phyloP scores from a whole-genome alignment of 2,888 invertebrate species.

The Cosmia trapezina region DNA sequence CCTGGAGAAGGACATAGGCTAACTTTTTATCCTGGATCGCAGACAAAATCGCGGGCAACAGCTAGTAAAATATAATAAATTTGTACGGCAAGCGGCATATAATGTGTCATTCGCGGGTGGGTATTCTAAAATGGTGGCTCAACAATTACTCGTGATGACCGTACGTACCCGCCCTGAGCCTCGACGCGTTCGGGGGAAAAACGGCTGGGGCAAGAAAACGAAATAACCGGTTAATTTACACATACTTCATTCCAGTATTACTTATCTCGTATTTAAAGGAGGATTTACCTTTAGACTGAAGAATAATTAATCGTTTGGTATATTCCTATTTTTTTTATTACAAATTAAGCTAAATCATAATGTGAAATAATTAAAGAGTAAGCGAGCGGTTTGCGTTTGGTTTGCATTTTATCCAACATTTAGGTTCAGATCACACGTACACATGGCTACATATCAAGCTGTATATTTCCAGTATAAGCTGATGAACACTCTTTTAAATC shows the following conservation, averaged over 20 bases:
- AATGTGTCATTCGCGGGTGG: constrained; percentile 10
- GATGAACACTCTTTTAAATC: neutral
- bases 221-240: constrained; percentile 54
- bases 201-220: constrained; percentile 58
- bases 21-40: too few species aligned
- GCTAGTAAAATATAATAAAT: neutral
- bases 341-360: neutral
- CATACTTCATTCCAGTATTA: constrained; percentile 10
- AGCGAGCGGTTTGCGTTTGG: neutral
- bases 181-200: constrained; percentile 56
- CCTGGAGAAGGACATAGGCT: too few species aligned
- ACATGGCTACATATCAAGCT: too few species aligned
- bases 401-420: neutral
- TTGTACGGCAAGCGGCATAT: constrained; percentile 3
- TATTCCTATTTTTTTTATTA: neutral
- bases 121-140: constrained; percentile 43
- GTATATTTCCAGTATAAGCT: too few species aligned
- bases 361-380: neutral
- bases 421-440: neutral
- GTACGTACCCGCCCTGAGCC: constrained; percentile 59
- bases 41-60: too few species aligned
- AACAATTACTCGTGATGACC: constrained; percentile 52
- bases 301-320: neutral
- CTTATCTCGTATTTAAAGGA: constrained; percentile 1
- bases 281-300: neutral